Conservation (phyloP, 1,140 invertebrate species). For the Drosophila guanche region DNA sequence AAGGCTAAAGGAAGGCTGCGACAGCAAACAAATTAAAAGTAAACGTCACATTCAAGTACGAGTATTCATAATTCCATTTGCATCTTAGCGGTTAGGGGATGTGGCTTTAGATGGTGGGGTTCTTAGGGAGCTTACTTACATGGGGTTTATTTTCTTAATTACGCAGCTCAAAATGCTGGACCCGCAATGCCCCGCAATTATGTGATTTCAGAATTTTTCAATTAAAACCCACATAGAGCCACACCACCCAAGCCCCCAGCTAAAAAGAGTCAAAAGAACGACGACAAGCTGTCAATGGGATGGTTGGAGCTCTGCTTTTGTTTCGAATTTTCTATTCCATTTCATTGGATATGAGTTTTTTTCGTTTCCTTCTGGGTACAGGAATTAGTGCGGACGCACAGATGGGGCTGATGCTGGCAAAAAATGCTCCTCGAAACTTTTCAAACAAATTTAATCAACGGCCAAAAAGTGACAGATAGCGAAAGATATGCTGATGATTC, state of each 20-base stretch:
- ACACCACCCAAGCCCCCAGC: too few species aligned
- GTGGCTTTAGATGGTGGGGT: too few species aligned
- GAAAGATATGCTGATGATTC: constrained; percentile 5
- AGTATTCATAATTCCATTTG: constrained; percentile 9
- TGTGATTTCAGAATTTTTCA: constrained; percentile 76
- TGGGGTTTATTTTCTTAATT: constrained; percentile 59
- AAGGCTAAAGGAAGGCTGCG: constrained; percentile 8
- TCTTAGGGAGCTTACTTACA: not conserved
- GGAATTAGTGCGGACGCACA: constrained; percentile 25
- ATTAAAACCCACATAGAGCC: constrained; percentile 41
- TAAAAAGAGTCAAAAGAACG: constrained; percentile 16
- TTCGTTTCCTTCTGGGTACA: not conserved
- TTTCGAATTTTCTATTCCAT: constrained; percentile 7
- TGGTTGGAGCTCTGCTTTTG: constrained; percentile 5
- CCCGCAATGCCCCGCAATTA: constrained; percentile 58
- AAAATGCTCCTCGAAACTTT: constrained; percentile 11
- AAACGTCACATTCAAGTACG: constrained; percentile 32
- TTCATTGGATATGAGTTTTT: not conserved
- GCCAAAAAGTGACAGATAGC: constrained; percentile 3
- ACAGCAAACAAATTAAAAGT: constrained; percentile 35
- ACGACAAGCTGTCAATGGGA: not conserved
- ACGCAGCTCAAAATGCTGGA: constrained; percentile 29
- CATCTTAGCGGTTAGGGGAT: not conserved
- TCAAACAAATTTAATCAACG: constrained; percentile 24
- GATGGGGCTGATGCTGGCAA: constrained; percentile 1